phyloP scores from a whole-genome alignment of 2,888 invertebrate genomes.

The Charanyca ferruginea region DNA sequence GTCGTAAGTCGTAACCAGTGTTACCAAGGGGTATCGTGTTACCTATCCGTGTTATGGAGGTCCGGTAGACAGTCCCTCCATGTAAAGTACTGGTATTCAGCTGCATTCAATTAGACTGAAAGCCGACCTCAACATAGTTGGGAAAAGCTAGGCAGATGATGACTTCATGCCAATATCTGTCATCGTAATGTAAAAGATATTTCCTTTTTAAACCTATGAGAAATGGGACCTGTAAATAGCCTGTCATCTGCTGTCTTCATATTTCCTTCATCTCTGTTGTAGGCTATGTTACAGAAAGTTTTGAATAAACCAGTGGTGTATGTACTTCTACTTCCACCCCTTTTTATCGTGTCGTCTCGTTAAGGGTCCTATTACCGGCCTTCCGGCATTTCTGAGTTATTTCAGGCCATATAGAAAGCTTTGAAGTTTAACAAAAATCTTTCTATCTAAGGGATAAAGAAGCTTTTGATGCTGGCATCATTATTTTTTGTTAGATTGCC shows the following conservation, averaged over 20 bases:
- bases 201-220: background rate
- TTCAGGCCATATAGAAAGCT: slow-evolving; percentile 48
- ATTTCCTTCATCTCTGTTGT: slow-evolving; percentile 15
- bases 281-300: slow-evolving; percentile 27
- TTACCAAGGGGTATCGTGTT: too few relatives aligned
- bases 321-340: slow-evolving; percentile 32
- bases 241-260: background rate
- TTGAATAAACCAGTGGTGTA: slow-evolving; percentile 31
- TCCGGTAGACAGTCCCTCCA: too few relatives aligned
- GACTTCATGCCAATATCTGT: too few relatives aligned
- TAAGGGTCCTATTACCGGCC: slow-evolving; percentile 44
- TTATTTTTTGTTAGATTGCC: slow-evolving; percentile 51
- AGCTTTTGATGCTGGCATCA: slow-evolving; percentile 33
- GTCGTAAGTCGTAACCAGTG: too few relatives aligned
- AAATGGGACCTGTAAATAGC: background rate
- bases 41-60: too few relatives aligned
- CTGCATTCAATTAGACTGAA: too few relatives aligned
- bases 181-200: too few relatives aligned
- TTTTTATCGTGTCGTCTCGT: slow-evolving; percentile 55
- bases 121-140: too few relatives aligned
- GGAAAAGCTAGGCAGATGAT: too few relatives aligned
- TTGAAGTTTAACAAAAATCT: slow-evolving; percentile 56
- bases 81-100: too few relatives aligned
- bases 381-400: slow-evolving; percentile 55
- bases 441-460: slow-evolving; percentile 36